Percentiles rank a stretch among this genome's conserved stretches.
These are phyloP conservation scores for Bombus fervidus DNA, from an alignment of 1,140 invertebrate genomes.

Conservation along the genomic window DNA sequence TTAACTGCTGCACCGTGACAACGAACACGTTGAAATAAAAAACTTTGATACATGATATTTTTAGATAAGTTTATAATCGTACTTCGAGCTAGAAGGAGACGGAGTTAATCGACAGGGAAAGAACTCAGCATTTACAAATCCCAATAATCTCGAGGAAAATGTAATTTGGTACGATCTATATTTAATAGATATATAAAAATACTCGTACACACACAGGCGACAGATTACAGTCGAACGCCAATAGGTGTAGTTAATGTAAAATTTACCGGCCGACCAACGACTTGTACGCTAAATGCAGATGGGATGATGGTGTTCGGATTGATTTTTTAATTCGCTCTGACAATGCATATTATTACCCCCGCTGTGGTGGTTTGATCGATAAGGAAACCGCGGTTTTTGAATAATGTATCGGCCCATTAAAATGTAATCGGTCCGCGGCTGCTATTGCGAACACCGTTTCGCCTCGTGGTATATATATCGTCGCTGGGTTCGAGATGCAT, in stretches of 20 bases:
- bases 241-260: conserved; percentile 33
- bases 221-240: conserved; percentile 21
- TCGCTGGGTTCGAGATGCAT: background rate
- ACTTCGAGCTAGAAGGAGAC: background rate
- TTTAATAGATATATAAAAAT: conserved; percentile 12
- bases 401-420: conserved; percentile 67
- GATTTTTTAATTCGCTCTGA: conserved; percentile 40
- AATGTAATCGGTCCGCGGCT: conserved; percentile 56
- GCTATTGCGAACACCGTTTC: conserved; percentile 57
- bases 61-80: no score
- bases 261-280: conserved; percentile 1
- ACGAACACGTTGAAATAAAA: no score
- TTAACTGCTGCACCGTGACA: background rate
- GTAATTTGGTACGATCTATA: conserved; percentile 12
- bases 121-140: background rate
- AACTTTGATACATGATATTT: background rate
- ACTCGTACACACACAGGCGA: background rate
- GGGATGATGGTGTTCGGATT: conserved; percentile 7
- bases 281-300: conserved; percentile 42
- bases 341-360: conserved; percentile 51
- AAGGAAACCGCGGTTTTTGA: conserved; percentile 63
- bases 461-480: background rate
- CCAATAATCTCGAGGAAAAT: background rate
- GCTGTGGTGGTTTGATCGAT: conserved; percentile 40
- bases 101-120: background rate